Evolutionary conservation across 2,888 invertebrate species (phyloP), one percentile per base, ranked within the genome.

Genomic region (Macrostomum cliftonense): DNA sequence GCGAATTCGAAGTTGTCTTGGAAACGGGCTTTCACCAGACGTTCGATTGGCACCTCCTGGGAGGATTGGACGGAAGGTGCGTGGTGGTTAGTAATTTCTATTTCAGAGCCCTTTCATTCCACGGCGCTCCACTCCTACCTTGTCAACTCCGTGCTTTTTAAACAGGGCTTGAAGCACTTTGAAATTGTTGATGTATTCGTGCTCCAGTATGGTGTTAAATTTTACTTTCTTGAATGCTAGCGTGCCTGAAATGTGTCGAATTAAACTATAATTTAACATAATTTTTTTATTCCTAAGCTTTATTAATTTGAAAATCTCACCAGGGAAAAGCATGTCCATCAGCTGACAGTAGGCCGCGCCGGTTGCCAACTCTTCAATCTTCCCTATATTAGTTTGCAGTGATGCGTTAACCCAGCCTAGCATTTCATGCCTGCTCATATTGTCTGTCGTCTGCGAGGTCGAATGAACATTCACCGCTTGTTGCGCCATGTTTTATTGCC

Each of bases 111-210:
- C n/a, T n/a, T n/a, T n/a, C n/a, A n/a, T n/a, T n/a, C n/a, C n/a
- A n/a, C n/a, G n/a, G n/a, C n/a, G n/a, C n/a, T n/a, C n/a, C n/a
- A n/a, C n/a, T n/a, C n/a, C n/a, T 5, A 95, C 97, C 85, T 97
- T 99, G 72, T 99, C 97, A 60, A 97, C 89, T 61, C 79, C 79
- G 80, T 91, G 83, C 75, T 88, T 89, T 75, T 89, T 89, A 73
- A 99, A 97, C 47, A 80, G 79, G 44, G 84, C 87, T 75, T 97
- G 95, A 57, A 99, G 77, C 61, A 89, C 79, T 79, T 97, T 97
- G 74, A 95, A 99, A 73, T 99, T 99, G 72, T 89, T 87, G 75
- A 99, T 93, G 71, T 88, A 93, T 74, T 99, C 97, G 74, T 97
- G 91, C 73, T 99, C 97, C 65, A 97, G 75, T 71, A 89, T 89